Conservation (phyloP, 2,888 invertebrate genomes). For the Magallana nippona region DNA sequence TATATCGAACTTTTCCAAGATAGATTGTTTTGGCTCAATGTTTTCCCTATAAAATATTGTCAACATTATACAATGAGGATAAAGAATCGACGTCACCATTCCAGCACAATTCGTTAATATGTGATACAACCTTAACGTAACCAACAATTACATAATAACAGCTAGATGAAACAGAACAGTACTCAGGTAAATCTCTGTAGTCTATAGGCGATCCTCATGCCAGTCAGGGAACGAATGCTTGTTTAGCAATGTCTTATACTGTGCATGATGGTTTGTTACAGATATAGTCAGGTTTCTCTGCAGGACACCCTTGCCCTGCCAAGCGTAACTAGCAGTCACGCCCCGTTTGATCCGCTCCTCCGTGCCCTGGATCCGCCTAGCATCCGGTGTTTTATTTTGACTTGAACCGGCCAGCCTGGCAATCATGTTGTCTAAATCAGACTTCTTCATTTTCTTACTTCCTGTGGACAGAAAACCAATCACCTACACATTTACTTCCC, state of each 20-base stretch:
- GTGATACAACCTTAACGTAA: no score
- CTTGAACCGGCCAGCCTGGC: conserved; percentile 34
- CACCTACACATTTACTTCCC: no score
- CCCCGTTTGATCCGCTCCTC: conserved; percentile 33
- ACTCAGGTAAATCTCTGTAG: no score
- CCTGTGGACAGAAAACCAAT: not conserved
- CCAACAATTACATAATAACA: no score
- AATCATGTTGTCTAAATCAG: conserved; percentile 42
- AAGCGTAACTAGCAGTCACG: conserved; percentile 4
- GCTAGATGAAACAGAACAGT: no score
- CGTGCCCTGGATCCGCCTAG: not conserved
- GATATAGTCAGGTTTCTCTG: not conserved
- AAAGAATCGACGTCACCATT: no score
- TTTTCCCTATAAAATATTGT: no score
- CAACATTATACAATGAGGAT: no score
- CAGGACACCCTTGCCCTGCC: conserved; percentile 35
- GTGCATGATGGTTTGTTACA: not conserved
- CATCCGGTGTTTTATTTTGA: conserved; percentile 18
- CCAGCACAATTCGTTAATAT: no score
- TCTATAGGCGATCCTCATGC: no score
- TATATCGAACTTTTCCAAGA: no score
- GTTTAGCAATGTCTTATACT: not conserved
- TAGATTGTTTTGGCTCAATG: no score
- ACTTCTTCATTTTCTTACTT: conserved; percentile 39
- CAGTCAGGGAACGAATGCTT: not conserved